Percentiles rank a stretch among this genome's conserved stretches.
Conservation (phyloP, 2,888 invertebrate species). For the Tenthredo scrophulariae region DNA sequence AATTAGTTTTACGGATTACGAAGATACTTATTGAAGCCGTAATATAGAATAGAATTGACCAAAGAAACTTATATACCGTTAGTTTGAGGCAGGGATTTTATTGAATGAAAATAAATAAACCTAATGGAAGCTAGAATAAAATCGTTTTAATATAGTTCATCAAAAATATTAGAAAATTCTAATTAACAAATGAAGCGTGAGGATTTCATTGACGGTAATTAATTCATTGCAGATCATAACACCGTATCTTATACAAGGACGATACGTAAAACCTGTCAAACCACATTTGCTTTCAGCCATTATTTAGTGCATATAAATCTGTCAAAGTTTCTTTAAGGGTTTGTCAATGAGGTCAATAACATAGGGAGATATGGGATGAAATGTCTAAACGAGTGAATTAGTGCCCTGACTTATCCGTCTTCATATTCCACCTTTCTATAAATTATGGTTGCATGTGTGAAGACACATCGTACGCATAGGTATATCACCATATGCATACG, state of each 20-base stretch:
- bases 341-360: constrained; percentile 44
- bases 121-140: background rate
- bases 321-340: constrained; percentile 40
- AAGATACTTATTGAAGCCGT: constrained; percentile 27
- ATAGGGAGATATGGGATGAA: constrained; percentile 7
- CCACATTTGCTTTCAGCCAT: background rate
- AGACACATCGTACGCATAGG: background rate
- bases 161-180: background rate
- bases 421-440: background rate
- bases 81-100: background rate
- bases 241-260: background rate
- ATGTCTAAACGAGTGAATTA: background rate
- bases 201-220: background rate
- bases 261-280: constrained; percentile 3
- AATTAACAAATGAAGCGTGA: background rate
- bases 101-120: background rate
- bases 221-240: background rate
- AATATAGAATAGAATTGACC: background rate
- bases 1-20: constrained; percentile 47
- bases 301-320: background rate
- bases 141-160: background rate
- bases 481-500: background rate
- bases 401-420: background rate
- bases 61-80: background rate
- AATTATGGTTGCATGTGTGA: background rate